Base-by-base conservation (phyloP, 1,140 invertebrate species). In the Oryzaephilus surinamensis region DNA sequence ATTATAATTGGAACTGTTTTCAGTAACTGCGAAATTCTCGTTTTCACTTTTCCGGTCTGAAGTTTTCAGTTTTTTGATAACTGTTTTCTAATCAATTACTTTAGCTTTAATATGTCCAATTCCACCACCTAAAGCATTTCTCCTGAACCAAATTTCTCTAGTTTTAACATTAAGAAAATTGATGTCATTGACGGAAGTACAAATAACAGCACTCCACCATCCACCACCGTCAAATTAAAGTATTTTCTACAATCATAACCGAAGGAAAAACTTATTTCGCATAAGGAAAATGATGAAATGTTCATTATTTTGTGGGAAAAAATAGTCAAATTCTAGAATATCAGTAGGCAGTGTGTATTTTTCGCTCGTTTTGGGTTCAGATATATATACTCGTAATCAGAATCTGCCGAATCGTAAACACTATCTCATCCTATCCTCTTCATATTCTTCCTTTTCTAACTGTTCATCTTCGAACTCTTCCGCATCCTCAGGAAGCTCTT, bases 191-290 rank as follows among this genome's bases (percentile, higher is more conserved):
- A 88, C 88, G 2, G 87, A 80, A 1, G 74, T 71, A 69, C 82
- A 92, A 7, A 83, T 67, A 6, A 92, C 52, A 0, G 77, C 81
- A 5, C 77, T 62, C 6, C 76, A 64, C n/a, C n/a, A 58, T 89
- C 82, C 24, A 81, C 67, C 0, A 81, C 65, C 34, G 79, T 76
- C 6, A 94, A 57, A 61, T 94, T 94, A 48, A 79, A 84, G 31
- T 78, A 70, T 45, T 76, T 83, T 41, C 70, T 72, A 56, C 84
- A 89, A 55, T 92, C 78, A 54, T 90, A 92, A n/a, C 85, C 86
- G 63, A 80, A 90, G 0, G 86, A 91, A 67, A 85, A 67, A 62
- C 82, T 86, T 24, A 24, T 14, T 39, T 32, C 35, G 2, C n/a
- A 7, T 10, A 18, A 32, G 2, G 17, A 20, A 10, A 35, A 10